Conservation (phyloP, 2,113 vertebrate genomes). For the Cervus canadensis region DNA sequence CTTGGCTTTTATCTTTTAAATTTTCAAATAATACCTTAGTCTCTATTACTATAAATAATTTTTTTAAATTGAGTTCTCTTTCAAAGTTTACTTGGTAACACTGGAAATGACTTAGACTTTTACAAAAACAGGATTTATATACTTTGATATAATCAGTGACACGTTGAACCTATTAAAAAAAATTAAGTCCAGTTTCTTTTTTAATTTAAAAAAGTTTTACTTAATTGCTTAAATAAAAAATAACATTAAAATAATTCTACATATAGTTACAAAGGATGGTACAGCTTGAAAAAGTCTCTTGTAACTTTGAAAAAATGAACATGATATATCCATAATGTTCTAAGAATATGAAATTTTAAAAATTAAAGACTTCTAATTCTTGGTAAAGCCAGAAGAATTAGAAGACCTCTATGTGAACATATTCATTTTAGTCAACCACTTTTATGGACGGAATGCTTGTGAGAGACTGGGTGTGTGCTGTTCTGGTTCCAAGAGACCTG, state of each 20-base stretch:
- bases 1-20: constrained; percentile 16
- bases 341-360: constrained; percentile 24
- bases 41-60: neutral
- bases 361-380: neutral
- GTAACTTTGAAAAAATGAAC: constrained; percentile 61
- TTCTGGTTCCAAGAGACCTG: constrained; percentile 80
- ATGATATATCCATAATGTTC: constrained; percentile 54
- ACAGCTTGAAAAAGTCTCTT: constrained; percentile 50
- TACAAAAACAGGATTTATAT: constrained; percentile 31
- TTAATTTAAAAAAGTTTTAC: constrained; percentile 76
- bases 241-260: constrained; percentile 72
- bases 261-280: constrained; percentile 72
- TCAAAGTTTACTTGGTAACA: neutral
- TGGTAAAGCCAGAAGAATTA: neutral
- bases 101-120: neutral
- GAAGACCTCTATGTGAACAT: neutral
- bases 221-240: constrained; percentile 76
- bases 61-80: neutral
- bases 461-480: constrained; percentile 73
- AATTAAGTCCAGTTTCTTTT: constrained; percentile 9
- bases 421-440: constrained; percentile 88
- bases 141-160: neutral
- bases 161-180: constrained; percentile 23
- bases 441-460: constrained; percentile 89
- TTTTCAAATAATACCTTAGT: neutral